phyloP scores from a whole-genome alignment of 2,888 invertebrate genomes.

The Melanophora roralis region DNA sequence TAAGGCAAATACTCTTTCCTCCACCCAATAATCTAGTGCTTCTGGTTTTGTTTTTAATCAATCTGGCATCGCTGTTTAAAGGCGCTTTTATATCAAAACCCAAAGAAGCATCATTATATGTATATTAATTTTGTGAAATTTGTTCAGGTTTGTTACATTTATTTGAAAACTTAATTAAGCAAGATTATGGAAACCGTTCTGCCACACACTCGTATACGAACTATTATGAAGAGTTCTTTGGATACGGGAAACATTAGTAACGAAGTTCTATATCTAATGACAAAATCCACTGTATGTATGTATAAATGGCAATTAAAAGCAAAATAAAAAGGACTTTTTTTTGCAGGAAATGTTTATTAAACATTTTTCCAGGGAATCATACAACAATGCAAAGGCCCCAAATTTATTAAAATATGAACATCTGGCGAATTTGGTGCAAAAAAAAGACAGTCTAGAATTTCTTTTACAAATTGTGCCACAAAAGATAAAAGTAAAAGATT shows the following conservation, averaged over 20 bases:
- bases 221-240: slow-evolving; percentile 76
- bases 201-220: slow-evolving; percentile 72
- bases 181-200: slow-evolving; percentile 67
- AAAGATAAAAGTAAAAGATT: slow-evolving; percentile 74
- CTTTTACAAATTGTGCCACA: slow-evolving; percentile 74
- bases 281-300: slow-evolving; percentile 69
- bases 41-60: too few relatives aligned
- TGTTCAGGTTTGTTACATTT: background rate
- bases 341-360: slow-evolving; percentile 73
- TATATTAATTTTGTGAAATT: background rate
- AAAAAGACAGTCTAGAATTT: slow-evolving; percentile 71
- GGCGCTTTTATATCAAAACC: background rate
- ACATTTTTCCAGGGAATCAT: slow-evolving; percentile 71
- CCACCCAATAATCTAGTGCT: too few relatives aligned
- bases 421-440: slow-evolving; percentile 70
- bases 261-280: slow-evolving; percentile 72
- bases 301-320: too few relatives aligned
- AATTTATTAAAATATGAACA: slow-evolving; percentile 72
- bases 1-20: too few relatives aligned
- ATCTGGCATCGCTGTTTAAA: background rate
- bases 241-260: slow-evolving; percentile 73
- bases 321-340: background rate
- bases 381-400: slow-evolving; percentile 64
- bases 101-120: background rate
- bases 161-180: background rate